phyloP scores from a whole-genome alignment of 2,888 invertebrate species.

The Unio delphinus region DNA sequence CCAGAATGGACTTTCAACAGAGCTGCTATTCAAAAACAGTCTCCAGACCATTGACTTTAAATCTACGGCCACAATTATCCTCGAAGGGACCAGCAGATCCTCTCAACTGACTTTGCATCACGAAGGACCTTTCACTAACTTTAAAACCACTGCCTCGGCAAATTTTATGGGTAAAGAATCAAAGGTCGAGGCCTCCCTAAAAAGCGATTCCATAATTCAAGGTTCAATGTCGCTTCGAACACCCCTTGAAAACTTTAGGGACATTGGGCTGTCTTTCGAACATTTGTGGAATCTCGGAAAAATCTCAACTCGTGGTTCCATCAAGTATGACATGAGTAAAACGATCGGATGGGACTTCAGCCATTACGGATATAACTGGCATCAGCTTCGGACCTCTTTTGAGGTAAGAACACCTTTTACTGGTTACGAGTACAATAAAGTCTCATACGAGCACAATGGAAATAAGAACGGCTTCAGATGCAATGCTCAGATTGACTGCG shows the following conservation, averaged over 20 bases:
- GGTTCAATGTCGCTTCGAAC: constrained; percentile 33
- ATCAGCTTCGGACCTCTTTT: constrained; percentile 7
- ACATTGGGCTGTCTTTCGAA: constrained; percentile 27
- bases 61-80: constrained; percentile 8
- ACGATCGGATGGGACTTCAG: constrained; percentile 25
- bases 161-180: constrained; percentile 7
- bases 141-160: constrained; percentile 19
- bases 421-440: constrained; percentile 34
- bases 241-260: constrained; percentile 32
- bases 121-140: constrained; percentile 26
- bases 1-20: too few relatives aligned
- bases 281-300: constrained; percentile 24
- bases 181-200: constrained; percentile 21
- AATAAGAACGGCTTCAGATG: constrained; percentile 37
- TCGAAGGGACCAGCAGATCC: constrained; percentile 16
- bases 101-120: constrained; percentile 22
- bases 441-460: constrained; percentile 44
- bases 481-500: constrained; percentile 26
- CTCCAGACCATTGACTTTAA: constrained; percentile 9
- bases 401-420: constrained; percentile 49
- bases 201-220: constrained; percentile 28
- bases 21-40: neutral
- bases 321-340: constrained; percentile 24
- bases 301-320: constrained; percentile 24
- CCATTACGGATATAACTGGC: neutral